These are phyloP conservation scores for Opisthocomus hoazin DNA, from an alignment of 2,113 vertebrate genomes.

Conservation along the genomic window DNA sequence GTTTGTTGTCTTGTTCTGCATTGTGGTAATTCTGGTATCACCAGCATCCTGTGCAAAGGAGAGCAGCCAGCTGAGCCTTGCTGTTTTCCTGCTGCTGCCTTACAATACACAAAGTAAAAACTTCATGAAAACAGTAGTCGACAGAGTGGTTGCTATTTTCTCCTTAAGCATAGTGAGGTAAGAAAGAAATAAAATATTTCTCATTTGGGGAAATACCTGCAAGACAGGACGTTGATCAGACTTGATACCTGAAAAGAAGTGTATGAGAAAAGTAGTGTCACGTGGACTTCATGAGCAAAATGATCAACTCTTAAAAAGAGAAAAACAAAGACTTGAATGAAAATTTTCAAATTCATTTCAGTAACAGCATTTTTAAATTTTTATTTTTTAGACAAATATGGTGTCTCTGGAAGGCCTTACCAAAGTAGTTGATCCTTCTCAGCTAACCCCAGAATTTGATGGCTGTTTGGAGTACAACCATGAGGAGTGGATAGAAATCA, in stretches of 20 bases:
- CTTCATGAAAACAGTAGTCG: background rate
- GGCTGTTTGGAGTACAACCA: conserved; percentile 98
- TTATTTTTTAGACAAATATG: conserved; percentile 87
- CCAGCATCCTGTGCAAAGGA: background rate
- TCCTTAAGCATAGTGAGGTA: background rate
- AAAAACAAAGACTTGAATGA: background rate
- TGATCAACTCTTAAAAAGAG: background rate
- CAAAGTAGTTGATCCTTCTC: conserved; percentile 96
- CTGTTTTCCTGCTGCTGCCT: background rate
- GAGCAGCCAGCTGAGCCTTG: background rate
- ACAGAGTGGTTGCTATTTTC: background rate
- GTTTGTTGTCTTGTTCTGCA: background rate
- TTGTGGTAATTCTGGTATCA: background rate
- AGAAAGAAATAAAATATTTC: background rate
- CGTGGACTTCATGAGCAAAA: background rate
- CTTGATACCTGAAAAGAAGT: background rate
- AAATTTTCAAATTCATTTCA: background rate
- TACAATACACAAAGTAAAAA: background rate
- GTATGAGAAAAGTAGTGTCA: background rate
- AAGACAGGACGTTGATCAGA: background rate
- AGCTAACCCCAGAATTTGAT: conserved; percentile 95
- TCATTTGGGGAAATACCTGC: background rate
- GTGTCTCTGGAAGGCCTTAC: conserved; percentile 98
- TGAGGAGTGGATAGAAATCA: conserved; percentile 97
- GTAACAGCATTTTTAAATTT: background rate